These are phyloP conservation scores for Abramis brama DNA, from an alignment of 2,113 vertebrate genomes.

Conservation along the genomic window DNA sequence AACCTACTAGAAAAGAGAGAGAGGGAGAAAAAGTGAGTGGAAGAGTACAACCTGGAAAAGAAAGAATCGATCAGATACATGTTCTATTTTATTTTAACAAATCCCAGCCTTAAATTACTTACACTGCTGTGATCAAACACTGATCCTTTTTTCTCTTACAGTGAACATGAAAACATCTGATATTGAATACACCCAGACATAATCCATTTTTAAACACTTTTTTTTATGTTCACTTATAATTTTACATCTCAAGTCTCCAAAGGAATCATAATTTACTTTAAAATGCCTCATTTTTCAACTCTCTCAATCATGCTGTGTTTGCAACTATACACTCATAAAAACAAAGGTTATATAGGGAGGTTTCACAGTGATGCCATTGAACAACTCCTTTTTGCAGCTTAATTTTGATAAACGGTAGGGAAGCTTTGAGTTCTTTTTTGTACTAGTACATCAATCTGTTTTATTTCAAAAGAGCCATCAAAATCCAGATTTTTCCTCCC, in stretches of 20 bases:
- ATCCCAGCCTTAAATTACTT: conserved; percentile 1
- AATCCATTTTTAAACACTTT: background rate
- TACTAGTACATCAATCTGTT: background rate
- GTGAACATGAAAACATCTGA: background rate
- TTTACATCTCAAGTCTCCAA: background rate
- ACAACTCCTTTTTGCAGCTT: background rate
- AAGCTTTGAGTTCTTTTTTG: background rate
- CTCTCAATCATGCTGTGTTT: no score
- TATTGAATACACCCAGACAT: background rate
- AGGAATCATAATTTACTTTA: background rate
- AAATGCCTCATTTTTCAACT: background rate
- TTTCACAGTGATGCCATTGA: no score
- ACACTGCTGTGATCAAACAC: background rate
- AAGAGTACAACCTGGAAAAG: background rate
- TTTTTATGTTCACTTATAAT: background rate
- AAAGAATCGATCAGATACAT: conserved; percentile 16
- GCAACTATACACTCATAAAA: background rate
- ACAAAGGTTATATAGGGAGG: no score
- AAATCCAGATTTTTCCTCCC: background rate
- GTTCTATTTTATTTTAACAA: background rate
- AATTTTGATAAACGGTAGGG: background rate
- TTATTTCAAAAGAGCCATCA: background rate
- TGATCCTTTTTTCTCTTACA: background rate
- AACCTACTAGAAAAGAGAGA: background rate
- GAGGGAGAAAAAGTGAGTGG: background rate